Conservation (phyloP, 2,113 vertebrate species). For the Empidonax alnorum region DNA sequence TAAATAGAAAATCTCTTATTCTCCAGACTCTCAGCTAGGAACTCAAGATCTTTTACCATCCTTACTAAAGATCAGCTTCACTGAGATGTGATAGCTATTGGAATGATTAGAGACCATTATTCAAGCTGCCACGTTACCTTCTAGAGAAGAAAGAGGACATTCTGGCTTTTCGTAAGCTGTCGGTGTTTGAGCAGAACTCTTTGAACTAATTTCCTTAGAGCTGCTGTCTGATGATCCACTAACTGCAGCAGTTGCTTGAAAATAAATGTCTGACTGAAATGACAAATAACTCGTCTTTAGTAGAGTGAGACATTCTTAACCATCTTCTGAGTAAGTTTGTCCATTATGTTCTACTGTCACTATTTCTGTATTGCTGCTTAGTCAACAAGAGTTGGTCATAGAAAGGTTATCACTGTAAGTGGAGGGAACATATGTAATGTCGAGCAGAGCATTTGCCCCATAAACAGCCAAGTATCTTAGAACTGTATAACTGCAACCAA, state of each 20-base stretch:
- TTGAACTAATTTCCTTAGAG: constrained; percentile 89
- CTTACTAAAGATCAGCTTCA: not conserved
- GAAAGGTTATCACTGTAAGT: not conserved
- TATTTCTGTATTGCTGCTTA: not conserved
- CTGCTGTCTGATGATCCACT: constrained; percentile 86
- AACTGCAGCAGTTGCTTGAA: constrained; percentile 86
- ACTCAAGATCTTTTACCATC: not conserved
- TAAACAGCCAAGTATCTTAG: not conserved
- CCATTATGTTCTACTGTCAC: not conserved
- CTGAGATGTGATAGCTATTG: not conserved
- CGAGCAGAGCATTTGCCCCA: not conserved
- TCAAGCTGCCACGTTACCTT: constrained; percentile 79
- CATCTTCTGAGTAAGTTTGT: not conserved
- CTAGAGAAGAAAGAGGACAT: constrained; percentile 85
- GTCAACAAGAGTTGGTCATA: not conserved
- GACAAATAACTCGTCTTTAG: constrained; percentile 17
- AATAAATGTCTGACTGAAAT: constrained; percentile 95
- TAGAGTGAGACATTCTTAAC: not conserved
- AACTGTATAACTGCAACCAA: not conserved
- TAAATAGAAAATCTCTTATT: not conserved
- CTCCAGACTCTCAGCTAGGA: not conserved
- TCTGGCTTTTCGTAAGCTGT: constrained; percentile 85
- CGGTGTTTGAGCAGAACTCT: constrained; percentile 91
- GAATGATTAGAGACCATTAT: not conserved
- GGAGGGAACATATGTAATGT: not conserved